Base-by-base conservation (phyloP, 2,888 invertebrate species). In the Conops quadrifasciatus region DNA sequence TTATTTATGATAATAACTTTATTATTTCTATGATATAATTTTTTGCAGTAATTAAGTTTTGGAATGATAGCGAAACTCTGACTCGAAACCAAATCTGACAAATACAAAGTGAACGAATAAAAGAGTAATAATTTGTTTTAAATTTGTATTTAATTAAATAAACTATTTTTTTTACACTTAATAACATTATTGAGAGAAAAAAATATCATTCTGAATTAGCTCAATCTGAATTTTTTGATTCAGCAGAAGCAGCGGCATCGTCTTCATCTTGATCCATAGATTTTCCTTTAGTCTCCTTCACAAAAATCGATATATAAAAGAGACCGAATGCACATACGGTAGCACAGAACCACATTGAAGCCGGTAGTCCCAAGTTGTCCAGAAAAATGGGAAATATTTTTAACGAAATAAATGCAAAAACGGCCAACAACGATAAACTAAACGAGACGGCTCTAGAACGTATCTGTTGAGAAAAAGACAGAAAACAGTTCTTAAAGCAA, bases 221-320 rank as follows among this genome's bases (percentile, higher is more conserved):
- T n/a, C n/a, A n/a, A n/a, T n/a, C n/a, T n/a, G n/a, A n/a, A n/a
- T n/a, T n/a, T n/a, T n/a, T n/a, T 36, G 36, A 4, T 36, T 36
- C 36, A 36, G 36, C 36, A 36, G 5, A 4, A 9, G 36, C 36
- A 36, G 4, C 28, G 26, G 24, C 30, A 21, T 58, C 47, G 7
- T 28, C n/a, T n/a, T 24, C 43, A 11, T 69, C 74, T 26, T 59
- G 36, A 26, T 75, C 75, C 74, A 85, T 75, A 0, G 79, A 79
- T 75, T 81, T 84, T 19, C 83, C 84, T 59, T 83, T 84, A 0
- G 86, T 86, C 73, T 86, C 86, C 16, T 79, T 77, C 59, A 86
- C 68, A 63, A 78, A 82, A 0, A 82, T 43, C 3, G 79, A 65
- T 62, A 84, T 77, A 65, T 83, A 85, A 0, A 84, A 43, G n/a